Evolutionary conservation across 2,888 invertebrate species (phyloP), one percentile per base, ranked within the genome.

Genomic region (Meta bourneti): DNA sequence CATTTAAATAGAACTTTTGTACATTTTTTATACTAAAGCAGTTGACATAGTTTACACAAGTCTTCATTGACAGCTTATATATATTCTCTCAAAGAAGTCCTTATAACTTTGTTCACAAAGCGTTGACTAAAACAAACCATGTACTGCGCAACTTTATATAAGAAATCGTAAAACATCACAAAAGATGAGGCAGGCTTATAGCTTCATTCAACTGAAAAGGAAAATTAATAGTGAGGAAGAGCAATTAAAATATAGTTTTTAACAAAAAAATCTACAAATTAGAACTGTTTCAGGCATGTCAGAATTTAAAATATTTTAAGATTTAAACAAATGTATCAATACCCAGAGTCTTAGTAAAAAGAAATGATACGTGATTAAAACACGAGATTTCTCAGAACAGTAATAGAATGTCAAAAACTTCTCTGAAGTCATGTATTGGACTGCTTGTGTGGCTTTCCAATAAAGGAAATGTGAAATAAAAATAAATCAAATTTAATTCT

Each of bases 41-140:
- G 79, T 81, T 61, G 61, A 52, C 52, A 84, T 54, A 75, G 84
- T 75, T 84, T 48, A 84, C 52, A 85, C 52, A 85, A 70, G 79
- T 34, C 69, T 61, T 77, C 52, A 19, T 11, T 52, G 20, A 34
- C 79, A 71, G 80, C 80, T 71, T 61, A 49, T 74, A 81, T 49
- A 90, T 74, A 80, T 70, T 90, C 71, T 51, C 61, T 61, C 61
- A 61, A 52, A 82, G 69, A 69, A 78, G 71, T 81, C 72, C 74
- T 89, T 79, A 79, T 48, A 79, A 16, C 61, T 61, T 11, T 81
- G 75, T 89, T 79, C 85, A 90, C 79, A 85, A 85, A 90, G 90
- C 85, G 20, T 80, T 72, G 78, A 90, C 90, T 85, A 90, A 86
- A 89, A 90, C 90, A 90, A 85, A 90, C 84, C 90, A 90, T 80